Conservation (phyloP, 2,797 vertebrate species). For the Rhabdophis nuchalis region DNA sequence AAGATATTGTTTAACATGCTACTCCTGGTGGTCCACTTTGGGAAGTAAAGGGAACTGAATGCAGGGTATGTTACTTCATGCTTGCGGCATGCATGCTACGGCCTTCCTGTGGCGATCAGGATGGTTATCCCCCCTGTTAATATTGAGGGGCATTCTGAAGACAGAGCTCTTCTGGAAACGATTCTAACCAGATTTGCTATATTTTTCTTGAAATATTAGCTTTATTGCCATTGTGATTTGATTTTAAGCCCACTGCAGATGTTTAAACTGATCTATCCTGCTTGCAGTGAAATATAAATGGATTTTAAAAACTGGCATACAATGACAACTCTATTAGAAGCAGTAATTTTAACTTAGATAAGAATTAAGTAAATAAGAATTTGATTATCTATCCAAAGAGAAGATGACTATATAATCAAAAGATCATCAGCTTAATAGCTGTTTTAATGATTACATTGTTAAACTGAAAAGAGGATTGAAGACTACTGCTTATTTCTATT, state of each 20-base stretch:
- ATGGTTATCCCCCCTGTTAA: not conserved
- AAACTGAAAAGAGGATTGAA: not conserved
- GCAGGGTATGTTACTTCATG: not conserved
- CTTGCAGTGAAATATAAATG: not conserved
- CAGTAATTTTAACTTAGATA: not conserved
- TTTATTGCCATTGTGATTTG: not conserved
- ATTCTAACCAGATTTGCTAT: not conserved
- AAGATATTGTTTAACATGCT: not conserved
- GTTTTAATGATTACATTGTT: not conserved
- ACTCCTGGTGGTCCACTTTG: not conserved
- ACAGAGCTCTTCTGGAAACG: not conserved
- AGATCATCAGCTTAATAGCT: not conserved
- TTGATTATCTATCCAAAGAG: not conserved
- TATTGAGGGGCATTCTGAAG: not conserved
- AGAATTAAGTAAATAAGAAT: not conserved
- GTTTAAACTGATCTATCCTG: not conserved
- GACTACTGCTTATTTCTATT: not conserved
- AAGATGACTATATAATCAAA: not conserved
- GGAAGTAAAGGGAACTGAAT: not conserved
- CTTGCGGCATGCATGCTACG: not conserved
- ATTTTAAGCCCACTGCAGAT: not conserved
- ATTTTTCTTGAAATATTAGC: not conserved
- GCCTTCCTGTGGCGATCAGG: not conserved
- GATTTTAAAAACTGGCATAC: not conserved
- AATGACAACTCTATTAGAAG: not conserved